Conservation (phyloP, 2,797 vertebrate genomes). For the Acropternis orthonyx region DNA sequence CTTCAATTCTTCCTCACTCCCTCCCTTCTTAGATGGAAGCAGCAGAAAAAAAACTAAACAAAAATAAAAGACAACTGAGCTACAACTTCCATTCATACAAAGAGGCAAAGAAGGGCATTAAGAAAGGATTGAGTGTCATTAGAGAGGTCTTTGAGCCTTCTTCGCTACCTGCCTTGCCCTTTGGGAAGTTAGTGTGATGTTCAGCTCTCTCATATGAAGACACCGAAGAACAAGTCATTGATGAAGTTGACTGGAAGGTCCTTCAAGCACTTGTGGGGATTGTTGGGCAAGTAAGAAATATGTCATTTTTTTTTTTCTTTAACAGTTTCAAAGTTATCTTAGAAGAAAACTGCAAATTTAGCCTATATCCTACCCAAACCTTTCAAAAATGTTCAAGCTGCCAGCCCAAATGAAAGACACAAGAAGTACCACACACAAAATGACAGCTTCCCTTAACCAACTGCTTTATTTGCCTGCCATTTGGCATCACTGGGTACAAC, state of each 20-base stretch:
- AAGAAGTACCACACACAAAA: background rate
- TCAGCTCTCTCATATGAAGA: background rate
- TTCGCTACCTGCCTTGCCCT: background rate
- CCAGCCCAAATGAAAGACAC: background rate
- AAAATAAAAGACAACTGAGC: background rate
- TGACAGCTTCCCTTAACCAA: background rate
- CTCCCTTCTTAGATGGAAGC: background rate
- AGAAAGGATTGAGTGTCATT: background rate
- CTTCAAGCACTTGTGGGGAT: background rate
- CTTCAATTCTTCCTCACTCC: background rate
- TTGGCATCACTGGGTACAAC: background rate
- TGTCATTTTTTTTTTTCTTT: fast-evolving
- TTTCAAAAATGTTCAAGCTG: background rate
- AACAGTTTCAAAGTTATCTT: background rate
- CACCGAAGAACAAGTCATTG: background rate
- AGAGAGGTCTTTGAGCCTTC: background rate
- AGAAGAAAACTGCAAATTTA: background rate
- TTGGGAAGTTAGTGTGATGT: background rate
- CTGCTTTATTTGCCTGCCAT: background rate
- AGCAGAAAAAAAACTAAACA: background rate
- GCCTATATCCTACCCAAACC: background rate
- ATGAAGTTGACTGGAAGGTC: background rate
- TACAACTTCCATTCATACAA: background rate
- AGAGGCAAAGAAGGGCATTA: background rate
- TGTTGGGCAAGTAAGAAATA: background rate